Conservation (phyloP, 2,888 invertebrate species). For the Physocephala rufipes region DNA sequence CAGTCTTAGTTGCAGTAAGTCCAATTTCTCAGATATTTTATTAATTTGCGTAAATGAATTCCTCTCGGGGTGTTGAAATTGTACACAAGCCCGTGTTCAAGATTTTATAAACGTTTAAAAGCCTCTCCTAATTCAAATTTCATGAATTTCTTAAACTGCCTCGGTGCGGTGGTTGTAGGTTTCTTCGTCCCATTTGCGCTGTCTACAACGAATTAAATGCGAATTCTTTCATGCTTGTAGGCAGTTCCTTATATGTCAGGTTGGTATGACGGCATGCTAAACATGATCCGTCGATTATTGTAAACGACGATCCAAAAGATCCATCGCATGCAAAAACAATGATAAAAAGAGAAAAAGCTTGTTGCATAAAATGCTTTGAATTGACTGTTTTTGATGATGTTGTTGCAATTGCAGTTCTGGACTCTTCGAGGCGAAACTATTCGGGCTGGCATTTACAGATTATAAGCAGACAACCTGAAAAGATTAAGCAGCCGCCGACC, state of each 20-base stretch:
- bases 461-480: constrained; percentile 20
- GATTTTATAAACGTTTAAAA: no score
- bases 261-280: constrained; percentile 41
- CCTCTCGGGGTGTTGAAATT: constrained; percentile 42
- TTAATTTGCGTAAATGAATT: constrained; percentile 49
- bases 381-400: neutral
- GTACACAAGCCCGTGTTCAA: constrained; percentile 30
- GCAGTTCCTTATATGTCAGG: constrained; percentile 19
- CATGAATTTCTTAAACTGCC: no score
- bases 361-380: no score
- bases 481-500: constrained; percentile 42
- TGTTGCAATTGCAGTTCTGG: constrained; percentile 1
- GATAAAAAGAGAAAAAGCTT: neutral
- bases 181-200: neutral
- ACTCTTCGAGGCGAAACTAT: constrained; percentile 14
- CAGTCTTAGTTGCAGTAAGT: no score
- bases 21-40: constrained; percentile 40
- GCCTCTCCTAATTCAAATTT: no score
- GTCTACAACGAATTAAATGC: constrained; percentile 1
- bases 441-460: neutral
- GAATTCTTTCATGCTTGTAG: constrained; percentile 32
- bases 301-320: constrained; percentile 37
- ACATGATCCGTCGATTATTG: constrained; percentile 44
- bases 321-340: constrained; percentile 39
- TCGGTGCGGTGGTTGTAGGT: neutral